A percentile compares a stretch with the other conserved stretches of the same genome.
phyloP scores from a whole-genome alignment of 2,888 invertebrate genomes.

The Gnatocerus cornutus region DNA sequence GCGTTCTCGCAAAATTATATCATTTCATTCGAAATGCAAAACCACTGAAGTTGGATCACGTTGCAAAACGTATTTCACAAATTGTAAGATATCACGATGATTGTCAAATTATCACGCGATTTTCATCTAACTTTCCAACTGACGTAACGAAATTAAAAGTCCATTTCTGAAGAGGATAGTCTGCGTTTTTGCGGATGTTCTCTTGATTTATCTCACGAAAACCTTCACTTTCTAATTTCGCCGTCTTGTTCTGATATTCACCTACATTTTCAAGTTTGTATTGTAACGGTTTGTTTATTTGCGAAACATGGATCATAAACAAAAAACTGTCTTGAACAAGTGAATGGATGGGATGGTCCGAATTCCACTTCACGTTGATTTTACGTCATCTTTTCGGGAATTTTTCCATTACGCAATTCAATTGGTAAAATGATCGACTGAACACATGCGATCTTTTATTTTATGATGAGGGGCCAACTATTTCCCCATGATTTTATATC shows the following conservation, averaged over 20 bases:
- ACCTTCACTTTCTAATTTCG: conserved; percentile 1
- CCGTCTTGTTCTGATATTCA: neutral
- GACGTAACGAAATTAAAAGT: conserved; percentile 5
- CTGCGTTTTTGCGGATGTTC: neutral
- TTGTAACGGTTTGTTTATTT: neutral
- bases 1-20: too few species aligned
- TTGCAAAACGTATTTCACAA: too few species aligned
- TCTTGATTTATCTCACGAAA: conserved; percentile 3
- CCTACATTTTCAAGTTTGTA: neutral
- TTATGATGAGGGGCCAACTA: too few species aligned
- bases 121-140: conserved; percentile 6
- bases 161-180: neutral
- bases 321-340: neutral
- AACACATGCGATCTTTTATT: neutral
- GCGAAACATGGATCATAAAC: neutral
- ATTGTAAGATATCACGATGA: neutral
- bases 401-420: neutral
- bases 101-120: conserved; percentile 3
- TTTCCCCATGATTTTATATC: too few species aligned
- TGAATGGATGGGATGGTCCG: conserved; percentile 5
- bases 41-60: too few species aligned
- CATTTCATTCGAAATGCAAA: too few species aligned
- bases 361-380: neutral
- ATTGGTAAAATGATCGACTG: neutral
- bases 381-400: neutral